A percentile compares a stretch with the other conserved stretches of the same genome.
Evolutionary conservation across 2,797 vertebrate genomes (phyloP).

Genomic region (Luscinia megarhynchos): DNA sequence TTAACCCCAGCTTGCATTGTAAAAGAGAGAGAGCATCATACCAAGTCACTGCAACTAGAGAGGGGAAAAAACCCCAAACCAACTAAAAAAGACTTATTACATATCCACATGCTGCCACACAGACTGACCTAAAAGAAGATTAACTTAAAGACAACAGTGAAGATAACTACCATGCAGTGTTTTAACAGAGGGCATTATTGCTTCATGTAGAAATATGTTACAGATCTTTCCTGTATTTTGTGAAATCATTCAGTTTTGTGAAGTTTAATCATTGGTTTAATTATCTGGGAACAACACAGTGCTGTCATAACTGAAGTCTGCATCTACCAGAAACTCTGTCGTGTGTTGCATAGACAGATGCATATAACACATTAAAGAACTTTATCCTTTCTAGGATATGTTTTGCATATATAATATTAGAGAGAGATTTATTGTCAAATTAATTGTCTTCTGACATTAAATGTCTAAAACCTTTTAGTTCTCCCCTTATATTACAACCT

Average conservation of each 20-base stretch:
- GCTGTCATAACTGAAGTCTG: background rate
- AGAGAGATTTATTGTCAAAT: background rate
- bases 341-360: background rate
- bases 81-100: background rate
- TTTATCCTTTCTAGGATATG: background rate
- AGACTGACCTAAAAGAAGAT: background rate
- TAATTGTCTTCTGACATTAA: background rate
- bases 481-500: background rate
- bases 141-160: background rate
- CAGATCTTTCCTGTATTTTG: background rate
- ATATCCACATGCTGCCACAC: background rate
- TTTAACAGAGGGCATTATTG: background rate
- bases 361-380: background rate
- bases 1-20: background rate
- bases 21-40: background rate
- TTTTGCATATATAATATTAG: background rate
- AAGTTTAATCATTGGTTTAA: background rate
- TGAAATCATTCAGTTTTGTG: background rate
- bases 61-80: accelerated
- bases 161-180: background rate
- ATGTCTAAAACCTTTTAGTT: background rate
- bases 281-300: background rate
- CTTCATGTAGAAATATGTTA: background rate
- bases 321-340: background rate
- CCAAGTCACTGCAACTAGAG: background rate